These are phyloP conservation scores for Rhysida immarginata DNA, from an alignment of 1,140 invertebrate genomes.

Conservation along the genomic window DNA sequence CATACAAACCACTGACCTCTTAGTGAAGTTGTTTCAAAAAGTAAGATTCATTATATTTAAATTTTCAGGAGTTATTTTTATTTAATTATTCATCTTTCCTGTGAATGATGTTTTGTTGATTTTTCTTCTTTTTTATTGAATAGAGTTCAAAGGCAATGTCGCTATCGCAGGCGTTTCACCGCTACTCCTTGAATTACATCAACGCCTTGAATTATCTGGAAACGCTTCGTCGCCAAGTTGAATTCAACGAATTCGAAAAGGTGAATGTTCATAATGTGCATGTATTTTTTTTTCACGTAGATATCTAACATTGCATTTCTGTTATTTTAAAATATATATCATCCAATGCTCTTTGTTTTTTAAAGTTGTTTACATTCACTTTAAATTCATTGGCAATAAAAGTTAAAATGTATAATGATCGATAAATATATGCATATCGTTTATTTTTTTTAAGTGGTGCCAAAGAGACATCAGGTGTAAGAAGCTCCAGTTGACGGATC, in stretches of 20 bases:
- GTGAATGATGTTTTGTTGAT: not conserved
- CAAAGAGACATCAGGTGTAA: constrained; percentile 43
- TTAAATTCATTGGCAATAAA: not conserved
- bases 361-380: not conserved
- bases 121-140: constrained; percentile 4
- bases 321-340: too few species aligned
- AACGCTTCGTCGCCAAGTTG: constrained; percentile 38
- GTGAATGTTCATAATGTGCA: constrained; percentile 25
- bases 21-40: constrained; percentile 44
- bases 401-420: not conserved
- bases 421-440: not conserved
- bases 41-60: constrained; percentile 22
- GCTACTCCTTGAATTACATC: constrained; percentile 45
- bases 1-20: constrained; percentile 35
- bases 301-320: too few species aligned
- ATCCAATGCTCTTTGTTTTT: not conserved
- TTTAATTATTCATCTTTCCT: constrained; percentile 1
- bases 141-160: constrained; percentile 30
- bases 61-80: constrained; percentile 6
- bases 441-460: constrained; percentile 35
- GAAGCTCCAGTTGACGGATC: constrained; percentile 46
- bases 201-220: constrained; percentile 45
- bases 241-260: constrained; percentile 47
- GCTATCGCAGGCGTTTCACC: constrained; percentile 40
- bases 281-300: not conserved